Evolutionary conservation across 2,113 vertebrate species (phyloP), one percentile per base, ranked within the genome.

Genomic region (Caranx melampygus): DNA sequence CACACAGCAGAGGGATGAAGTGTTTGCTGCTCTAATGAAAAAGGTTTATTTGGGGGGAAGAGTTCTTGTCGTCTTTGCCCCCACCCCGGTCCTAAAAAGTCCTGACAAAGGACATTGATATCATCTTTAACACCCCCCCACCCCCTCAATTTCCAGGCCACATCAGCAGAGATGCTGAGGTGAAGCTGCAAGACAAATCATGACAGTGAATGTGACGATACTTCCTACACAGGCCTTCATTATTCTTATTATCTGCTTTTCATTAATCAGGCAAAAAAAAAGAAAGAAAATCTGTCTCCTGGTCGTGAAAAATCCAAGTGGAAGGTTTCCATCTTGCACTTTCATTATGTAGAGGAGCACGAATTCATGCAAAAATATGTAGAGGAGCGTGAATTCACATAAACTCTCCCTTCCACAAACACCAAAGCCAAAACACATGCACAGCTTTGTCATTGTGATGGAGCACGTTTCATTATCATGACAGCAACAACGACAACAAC

Each of bases 21-120:
- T 94, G 93, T 94, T 95, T 94, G 94, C 92, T 69, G 88, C 92
- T 91, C 91, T 94, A 94, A 94, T 94, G 93, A 95, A 94, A 95
- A 94, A 92, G 91, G 82, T 91, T 94, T 94, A 92, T 93, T 91
- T 87, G 85, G 83, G 86, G 86, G 82, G 78, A 71, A 76, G 82
- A 84, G 81, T 74, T 91, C 88, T 91, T 88, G 87, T 87, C 83
- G 55, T 73, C 82, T 90, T 92, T 94, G 92, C 91, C 79, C 83
- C 61, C 76, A 0, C 79, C 83, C 61, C 76, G 0, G 54, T 89
- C 84, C 92, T 88, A 90, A 90, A 93, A 93, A 93, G 88, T 88
- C 81, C 75, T 18, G 61, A 94, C 92, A 94, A 93, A 92, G 91
- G 91, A 26, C 81, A 18, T 20, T 69, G 86, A 93, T 93, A 93